Evolutionary conservation across 2,797 vertebrate genomes (phyloP), one percentile per base, ranked within the genome.

Genomic region (Rhinella marina): DNA sequence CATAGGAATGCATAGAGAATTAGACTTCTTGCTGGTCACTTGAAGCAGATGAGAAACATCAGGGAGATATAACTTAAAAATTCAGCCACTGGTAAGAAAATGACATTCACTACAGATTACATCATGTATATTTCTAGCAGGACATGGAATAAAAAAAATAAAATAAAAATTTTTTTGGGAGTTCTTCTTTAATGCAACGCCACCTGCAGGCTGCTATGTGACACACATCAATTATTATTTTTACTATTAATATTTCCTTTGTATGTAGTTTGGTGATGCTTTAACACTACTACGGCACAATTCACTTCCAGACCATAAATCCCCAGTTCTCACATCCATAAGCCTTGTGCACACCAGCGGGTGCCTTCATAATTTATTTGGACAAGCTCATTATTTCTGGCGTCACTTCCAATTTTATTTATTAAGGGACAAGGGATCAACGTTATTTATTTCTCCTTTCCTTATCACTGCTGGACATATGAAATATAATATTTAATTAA

Each of bases 361-460:
- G 32, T 11, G 32, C 2, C 32, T 19, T 16, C 32, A 48, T 73
- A 16, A 73, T 73, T 73, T 73, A 48, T 23, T 73, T 23, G 19
- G 70, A 73, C 70, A 73, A 48, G 70, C 70, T 73, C 19, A 73
- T 73, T 73, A 73, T 73, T 73, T 73, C 70, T 48, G 48, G 32
- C 19, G 70, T 73, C 32, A 72, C 5, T 73, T 73, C 19, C 8
- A 41, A 19, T 41, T 41, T 72, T 72, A 72, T 56, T 78, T 78
- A 56, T 78, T 73, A 73, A 12, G 19, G 70, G 70, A 48, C 25
- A 73, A 11, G 32, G 70, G 70, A 73, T 73, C 70, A 73, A 27
- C 32, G 48, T 23, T 73, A 73, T 29, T 73, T 73, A 73, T 73
- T 73, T 48, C 8, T 14, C 41, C 68, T 73, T 10, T 0, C 32